Evolutionary conservation across 2,113 vertebrate species (phyloP).

Genomic region (Dendropsophus ebraccatus): DNA sequence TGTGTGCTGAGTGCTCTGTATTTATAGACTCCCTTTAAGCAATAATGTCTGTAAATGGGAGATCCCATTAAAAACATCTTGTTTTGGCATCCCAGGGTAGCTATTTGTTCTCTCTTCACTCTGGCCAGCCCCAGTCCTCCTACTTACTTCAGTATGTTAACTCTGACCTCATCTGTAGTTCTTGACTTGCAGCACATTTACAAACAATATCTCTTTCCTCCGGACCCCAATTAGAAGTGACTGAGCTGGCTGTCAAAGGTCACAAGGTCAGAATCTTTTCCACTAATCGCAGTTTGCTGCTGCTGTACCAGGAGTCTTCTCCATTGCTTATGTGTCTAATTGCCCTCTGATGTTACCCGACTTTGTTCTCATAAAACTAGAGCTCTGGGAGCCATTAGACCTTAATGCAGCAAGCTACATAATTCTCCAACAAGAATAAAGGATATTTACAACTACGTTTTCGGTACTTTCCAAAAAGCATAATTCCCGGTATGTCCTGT

Average conservation of each 20-base stretch:
- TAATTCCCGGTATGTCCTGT: background rate
- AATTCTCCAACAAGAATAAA: slow-evolving; percentile 38
- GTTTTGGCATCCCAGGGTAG: slow-evolving; percentile 37
- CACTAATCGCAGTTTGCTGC: slow-evolving; percentile 26
- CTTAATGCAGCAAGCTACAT: slow-evolving; percentile 32
- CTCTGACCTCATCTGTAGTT: slow-evolving; percentile 45
- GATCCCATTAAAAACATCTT: slow-evolving; percentile 50
- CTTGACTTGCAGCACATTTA: slow-evolving; percentile 42
- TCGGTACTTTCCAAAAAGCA: background rate
- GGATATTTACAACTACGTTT: slow-evolving; percentile 26
- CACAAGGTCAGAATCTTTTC: slow-evolving; percentile 42
- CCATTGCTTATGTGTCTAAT: slow-evolving; percentile 50
- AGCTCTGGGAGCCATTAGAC: slow-evolving; percentile 51
- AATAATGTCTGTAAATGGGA: slow-evolving; percentile 53
- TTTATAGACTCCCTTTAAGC: slow-evolving; percentile 55
- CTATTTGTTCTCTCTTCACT: slow-evolving; percentile 27
- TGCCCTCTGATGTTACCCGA: slow-evolving; percentile 53
- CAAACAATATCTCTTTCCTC: slow-evolving; percentile 35
- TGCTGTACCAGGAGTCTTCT: slow-evolving; percentile 46
- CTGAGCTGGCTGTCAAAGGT: slow-evolving; percentile 42
- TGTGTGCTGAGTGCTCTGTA: slow-evolving; percentile 49
- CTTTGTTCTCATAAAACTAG: slow-evolving; percentile 50
- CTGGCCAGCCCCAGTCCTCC: slow-evolving; percentile 14
- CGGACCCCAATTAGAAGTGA: slow-evolving; percentile 26
- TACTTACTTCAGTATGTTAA: slow-evolving; percentile 48